Conservation (phyloP, 2,797 vertebrate species). For the Uromys caudimaculatus region DNA sequence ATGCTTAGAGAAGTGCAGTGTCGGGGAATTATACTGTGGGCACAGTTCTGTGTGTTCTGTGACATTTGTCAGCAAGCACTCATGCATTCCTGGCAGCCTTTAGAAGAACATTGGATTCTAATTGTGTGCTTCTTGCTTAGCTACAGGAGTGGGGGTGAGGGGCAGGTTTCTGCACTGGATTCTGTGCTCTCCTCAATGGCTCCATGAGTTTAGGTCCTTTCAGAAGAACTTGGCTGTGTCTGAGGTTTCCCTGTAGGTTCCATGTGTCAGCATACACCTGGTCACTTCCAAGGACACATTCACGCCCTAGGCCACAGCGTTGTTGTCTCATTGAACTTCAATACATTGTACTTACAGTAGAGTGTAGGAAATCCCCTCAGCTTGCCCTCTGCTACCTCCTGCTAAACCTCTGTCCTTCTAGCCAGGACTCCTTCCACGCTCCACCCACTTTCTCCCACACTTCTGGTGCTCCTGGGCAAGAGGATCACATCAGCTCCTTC, state of each 20-base stretch:
- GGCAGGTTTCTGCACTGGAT: not conserved
- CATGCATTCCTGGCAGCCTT: not conserved
- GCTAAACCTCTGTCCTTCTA: not conserved
- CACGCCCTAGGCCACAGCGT: not conserved
- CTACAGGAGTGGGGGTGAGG: not conserved
- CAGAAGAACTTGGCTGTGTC: not conserved
- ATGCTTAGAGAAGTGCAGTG: not conserved
- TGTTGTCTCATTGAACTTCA: not conserved
- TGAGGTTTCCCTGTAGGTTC: not conserved
- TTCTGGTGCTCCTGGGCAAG: not conserved
- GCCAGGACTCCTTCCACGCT: too few species aligned
- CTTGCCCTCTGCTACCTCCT: not conserved
- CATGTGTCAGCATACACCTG: fast-evolving
- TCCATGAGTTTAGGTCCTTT: not conserved
- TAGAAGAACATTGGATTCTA: not conserved
- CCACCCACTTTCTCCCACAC: not conserved
- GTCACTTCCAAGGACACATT: not conserved
- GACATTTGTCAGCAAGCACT: not conserved
- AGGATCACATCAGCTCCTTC: not conserved
- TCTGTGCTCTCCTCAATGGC: not conserved
- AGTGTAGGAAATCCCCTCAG: not conserved
- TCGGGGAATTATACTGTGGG: not conserved
- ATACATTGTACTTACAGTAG: not conserved
- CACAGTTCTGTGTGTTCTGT: not conserved
- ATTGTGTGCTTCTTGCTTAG: not conserved